Evolutionary conservation across 2,888 invertebrate genomes (phyloP), one percentile per base, ranked within the genome.

Genomic region (Neoscelio sp.): DNA sequence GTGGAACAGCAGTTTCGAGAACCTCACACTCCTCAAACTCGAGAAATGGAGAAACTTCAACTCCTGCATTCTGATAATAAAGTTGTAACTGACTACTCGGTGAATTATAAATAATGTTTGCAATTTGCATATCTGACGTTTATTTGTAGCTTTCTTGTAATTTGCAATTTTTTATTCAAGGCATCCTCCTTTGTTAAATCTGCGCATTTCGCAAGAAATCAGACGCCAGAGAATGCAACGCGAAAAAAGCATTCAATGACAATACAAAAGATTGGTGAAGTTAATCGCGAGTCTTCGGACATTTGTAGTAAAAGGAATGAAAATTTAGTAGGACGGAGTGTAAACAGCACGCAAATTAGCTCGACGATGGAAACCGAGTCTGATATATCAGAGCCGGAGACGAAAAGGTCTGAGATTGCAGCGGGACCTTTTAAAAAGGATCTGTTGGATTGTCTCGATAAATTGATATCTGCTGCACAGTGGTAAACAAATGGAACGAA

Each of bases 1-100:
- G 92, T 94, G 70, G 89, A 91, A 81, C 91, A 88, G 35, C 93
- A 93, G 82, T 94, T 94, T 80, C 91, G 92, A 2, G 94, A 93
- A 77, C 91, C 93, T 1, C 75, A 78, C 1, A 81, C 82, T 2
- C 81, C 82, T 8, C 79, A 65, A 7, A 35, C 28, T 1, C 62
- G 48, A 7, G 80, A 65, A 62, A 74, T 75, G 5, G 78, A 78
- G 42, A 78, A 68, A 80, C 85, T 89, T 89, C 85, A 84, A 87
- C 35, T 89, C 89, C 85, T 89, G 91, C 71, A 90, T 92, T 78
- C 5, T 68, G 73, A 56, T 42, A 50, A 78, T 62, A 38, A 67
- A 75, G 60, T 18, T 48, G 56, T 56, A 54, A 15, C 12, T 12
- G 35, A 35, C 8, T 26, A 4, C 35, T 42, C 17, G 38, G 64